Conservation (phyloP, 2,888 invertebrate species). For the Alitta virens region DNA sequence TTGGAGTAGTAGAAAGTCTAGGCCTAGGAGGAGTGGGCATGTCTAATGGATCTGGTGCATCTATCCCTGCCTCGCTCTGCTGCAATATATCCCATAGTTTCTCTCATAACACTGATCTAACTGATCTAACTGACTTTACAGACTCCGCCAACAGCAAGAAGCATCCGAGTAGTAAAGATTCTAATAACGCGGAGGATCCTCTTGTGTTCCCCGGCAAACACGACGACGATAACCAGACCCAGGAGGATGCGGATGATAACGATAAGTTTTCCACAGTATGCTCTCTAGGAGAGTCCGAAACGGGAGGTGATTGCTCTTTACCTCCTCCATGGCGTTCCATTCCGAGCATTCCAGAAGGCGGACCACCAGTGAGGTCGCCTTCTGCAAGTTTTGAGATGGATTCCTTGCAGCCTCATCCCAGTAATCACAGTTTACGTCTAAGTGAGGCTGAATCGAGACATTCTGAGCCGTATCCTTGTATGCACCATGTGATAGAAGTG, state of each 20-base stretch:
- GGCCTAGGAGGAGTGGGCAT: too few species aligned
- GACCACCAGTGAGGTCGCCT: conserved; percentile 16
- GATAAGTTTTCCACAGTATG: conserved; percentile 13
- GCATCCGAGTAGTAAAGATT: too few species aligned
- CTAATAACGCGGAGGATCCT: too few species aligned
- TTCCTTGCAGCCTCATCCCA: conserved; percentile 21
- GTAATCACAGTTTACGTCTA: conserved; percentile 24
- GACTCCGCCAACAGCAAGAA: too few species aligned
- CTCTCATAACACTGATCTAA: too few species aligned
- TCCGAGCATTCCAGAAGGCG: conserved; percentile 4
- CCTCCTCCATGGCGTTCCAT: conserved; percentile 21
- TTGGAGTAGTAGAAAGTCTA: too few species aligned
- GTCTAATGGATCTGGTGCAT: too few species aligned
- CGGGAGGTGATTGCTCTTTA: conserved; percentile 1
- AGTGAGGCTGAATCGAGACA: conserved; percentile 29
- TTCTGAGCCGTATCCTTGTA: conserved; percentile 23
- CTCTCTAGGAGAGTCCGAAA: neutral
- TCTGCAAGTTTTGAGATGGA: conserved; percentile 16
- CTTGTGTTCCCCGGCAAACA: too few species aligned
- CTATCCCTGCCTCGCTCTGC: too few species aligned
- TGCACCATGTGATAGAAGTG: conserved; percentile 23
- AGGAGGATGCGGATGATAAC: neutral
- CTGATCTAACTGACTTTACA: too few species aligned
- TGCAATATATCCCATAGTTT: too few species aligned
- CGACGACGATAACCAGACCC: too few species aligned